phyloP scores from a whole-genome alignment of 1,140 invertebrate species.

The Drosophila punjabiensis region DNA sequence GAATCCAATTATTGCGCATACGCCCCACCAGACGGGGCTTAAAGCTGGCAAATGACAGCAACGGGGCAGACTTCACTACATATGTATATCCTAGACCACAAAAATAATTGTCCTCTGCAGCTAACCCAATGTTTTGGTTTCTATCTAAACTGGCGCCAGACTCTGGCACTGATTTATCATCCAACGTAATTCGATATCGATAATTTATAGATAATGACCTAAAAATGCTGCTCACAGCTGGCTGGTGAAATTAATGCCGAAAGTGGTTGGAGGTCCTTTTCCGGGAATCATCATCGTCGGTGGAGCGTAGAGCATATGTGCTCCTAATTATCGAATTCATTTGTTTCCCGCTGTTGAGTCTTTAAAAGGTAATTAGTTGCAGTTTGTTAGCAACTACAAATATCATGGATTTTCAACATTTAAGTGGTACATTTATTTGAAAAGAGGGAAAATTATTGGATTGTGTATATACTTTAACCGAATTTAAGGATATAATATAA shows the following conservation, averaged over 20 bases:
- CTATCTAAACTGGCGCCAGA: conserved; percentile 10
- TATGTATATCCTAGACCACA: conserved; percentile 7
- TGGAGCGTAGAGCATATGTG: conserved; percentile 9
- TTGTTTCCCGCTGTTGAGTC: conserved; percentile 12
- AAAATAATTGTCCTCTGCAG: conserved; percentile 22
- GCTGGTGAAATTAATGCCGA: conserved; percentile 16
- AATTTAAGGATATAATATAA: background rate
- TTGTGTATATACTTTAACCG: background rate
- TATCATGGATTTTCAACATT: background rate
- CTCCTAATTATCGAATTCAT: conserved; percentile 27
- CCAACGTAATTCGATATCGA: conserved; percentile 29
- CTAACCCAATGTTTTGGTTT: conserved; percentile 9
- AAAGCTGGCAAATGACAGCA: conserved; percentile 11
- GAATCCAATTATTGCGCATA: conserved; percentile 48
- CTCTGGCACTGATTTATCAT: conserved; percentile 49
- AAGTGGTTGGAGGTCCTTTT: conserved; percentile 7
- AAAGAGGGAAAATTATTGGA: background rate
- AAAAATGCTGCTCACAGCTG: conserved; percentile 19
- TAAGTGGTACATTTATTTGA: conserved; percentile 3
- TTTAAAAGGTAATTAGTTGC: conserved; percentile 17
- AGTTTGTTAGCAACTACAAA: background rate
- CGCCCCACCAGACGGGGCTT: conserved; percentile 21
- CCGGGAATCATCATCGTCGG: conserved; percentile 10
- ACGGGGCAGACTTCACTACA: background rate
- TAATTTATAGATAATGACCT: conserved; percentile 43